phyloP scores from a whole-genome alignment of 2,888 invertebrate species.

The Villa cingulata region DNA sequence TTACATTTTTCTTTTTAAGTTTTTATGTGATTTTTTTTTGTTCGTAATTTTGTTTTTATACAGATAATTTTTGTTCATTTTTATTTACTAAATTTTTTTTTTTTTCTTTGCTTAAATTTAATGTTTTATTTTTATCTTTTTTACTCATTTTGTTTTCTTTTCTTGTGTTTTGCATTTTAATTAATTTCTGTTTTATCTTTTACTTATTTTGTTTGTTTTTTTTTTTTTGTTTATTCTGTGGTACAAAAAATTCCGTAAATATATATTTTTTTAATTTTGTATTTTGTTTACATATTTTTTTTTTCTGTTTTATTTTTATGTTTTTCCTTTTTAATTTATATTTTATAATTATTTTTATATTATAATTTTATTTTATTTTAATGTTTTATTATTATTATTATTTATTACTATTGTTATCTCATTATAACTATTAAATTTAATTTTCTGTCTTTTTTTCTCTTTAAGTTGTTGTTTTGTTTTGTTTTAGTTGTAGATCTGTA shows the following conservation, averaged over 20 bases:
- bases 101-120: conserved; percentile 3
- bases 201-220: conserved; percentile 1
- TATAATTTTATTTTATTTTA: conserved; percentile 1
- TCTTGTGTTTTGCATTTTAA: conserved; percentile 12
- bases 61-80: conserved; percentile 19
- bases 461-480: neutral
- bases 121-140: conserved; percentile 14
- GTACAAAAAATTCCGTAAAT: conserved; percentile 14
- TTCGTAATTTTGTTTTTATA: too few relatives aligned
- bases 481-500: too few relatives aligned
- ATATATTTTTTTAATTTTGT: conserved; percentile 7
- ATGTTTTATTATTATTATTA: neutral
- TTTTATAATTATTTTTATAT: conserved; percentile 1
- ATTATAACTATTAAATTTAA: neutral
- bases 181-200: conserved; percentile 6
- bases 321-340: conserved; percentile 6
- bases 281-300: neutral
- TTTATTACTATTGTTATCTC: conserved; percentile 1
- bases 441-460: neutral
- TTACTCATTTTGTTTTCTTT: conserved; percentile 11
- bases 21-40: too few relatives aligned
- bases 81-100: conserved; percentile 13
- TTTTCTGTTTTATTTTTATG: neutral
- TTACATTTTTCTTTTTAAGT: too few relatives aligned
- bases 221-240: conserved; percentile 3